Conservation (phyloP, 1,140 invertebrate genomes). For the Saccostrea echinata region DNA sequence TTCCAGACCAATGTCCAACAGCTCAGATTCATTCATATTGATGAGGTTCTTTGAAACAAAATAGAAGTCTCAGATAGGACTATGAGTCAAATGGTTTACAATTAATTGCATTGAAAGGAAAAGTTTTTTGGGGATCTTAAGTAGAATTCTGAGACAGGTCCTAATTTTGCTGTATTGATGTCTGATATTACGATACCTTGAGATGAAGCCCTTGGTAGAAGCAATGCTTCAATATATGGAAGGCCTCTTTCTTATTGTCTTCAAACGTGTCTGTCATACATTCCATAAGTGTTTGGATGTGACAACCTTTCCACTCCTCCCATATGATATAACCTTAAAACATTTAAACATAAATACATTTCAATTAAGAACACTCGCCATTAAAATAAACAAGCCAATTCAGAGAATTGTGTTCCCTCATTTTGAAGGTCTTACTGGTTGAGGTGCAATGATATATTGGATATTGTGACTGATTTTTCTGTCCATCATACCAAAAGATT, state of each 20-base stretch:
- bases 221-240: conserved; percentile 80
- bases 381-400: too few relatives aligned
- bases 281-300: conserved; percentile 81
- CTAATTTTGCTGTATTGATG: not conserved
- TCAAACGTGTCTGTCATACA: conserved; percentile 90
- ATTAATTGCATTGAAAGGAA: too few relatives aligned
- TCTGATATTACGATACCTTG: conserved; percentile 33
- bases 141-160: too few relatives aligned
- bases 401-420: too few relatives aligned
- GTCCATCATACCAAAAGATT: too few relatives aligned
- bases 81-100: too few relatives aligned
- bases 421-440: too few relatives aligned
- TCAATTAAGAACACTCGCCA: too few relatives aligned
- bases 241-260: conserved; percentile 86
- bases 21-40: conserved; percentile 46
- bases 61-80: not conserved
- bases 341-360: too few relatives aligned
- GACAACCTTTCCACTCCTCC: not conserved
- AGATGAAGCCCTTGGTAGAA: not conserved
- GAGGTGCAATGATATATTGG: too few relatives aligned
- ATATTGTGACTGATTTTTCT: too few relatives aligned
- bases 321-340: conserved; percentile 33
- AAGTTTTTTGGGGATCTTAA: too few relatives aligned
- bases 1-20: conserved; percentile 81
- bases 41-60: not conserved